Evolutionary conservation across 2,113 vertebrate genomes (phyloP).

Genomic region (Myotis lucifugus): DNA sequence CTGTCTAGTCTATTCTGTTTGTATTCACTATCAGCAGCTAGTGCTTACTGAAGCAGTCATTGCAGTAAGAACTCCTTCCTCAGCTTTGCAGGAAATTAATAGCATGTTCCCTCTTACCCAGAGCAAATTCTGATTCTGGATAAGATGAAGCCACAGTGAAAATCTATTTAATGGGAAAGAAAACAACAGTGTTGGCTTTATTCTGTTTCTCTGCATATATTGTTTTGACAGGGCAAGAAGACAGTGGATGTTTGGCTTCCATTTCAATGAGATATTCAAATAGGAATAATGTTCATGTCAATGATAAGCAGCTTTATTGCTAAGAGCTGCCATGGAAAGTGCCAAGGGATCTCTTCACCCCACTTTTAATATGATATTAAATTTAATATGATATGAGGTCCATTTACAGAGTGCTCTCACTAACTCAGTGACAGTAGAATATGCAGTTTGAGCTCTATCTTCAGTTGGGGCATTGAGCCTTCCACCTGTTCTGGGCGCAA

Average conservation of each 20-base stretch:
- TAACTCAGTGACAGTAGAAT: neutral
- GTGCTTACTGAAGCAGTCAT: slow-evolving; percentile 40
- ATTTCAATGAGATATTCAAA: neutral
- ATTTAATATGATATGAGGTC: neutral
- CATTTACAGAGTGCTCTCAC: neutral
- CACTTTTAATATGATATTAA: neutral
- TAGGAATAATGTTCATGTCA: neutral
- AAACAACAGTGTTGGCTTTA: slow-evolving; percentile 27
- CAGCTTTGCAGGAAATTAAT: slow-evolving; percentile 16
- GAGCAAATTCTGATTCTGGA: slow-evolving; percentile 43
- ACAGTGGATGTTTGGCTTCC: neutral
- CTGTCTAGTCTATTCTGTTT: slow-evolving; percentile 2
- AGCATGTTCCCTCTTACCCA: neutral
- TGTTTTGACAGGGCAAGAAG: neutral
- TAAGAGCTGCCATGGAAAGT: neutral
- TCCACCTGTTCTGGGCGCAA: neutral
- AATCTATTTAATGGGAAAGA: slow-evolving; percentile 23
- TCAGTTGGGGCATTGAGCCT: neutral
- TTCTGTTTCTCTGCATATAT: neutral
- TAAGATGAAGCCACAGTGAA: slow-evolving; percentile 53
- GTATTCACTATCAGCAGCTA: slow-evolving; percentile 33
- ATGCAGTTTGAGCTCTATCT: neutral
- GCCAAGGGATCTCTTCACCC: neutral
- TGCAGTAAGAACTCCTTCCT: slow-evolving; percentile 3
- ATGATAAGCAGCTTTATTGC: neutral